Percentiles rank a stretch among this genome's conserved stretches.
phyloP scores from a whole-genome alignment of 2,797 vertebrate species.

The Rhinichthys osculus region DNA sequence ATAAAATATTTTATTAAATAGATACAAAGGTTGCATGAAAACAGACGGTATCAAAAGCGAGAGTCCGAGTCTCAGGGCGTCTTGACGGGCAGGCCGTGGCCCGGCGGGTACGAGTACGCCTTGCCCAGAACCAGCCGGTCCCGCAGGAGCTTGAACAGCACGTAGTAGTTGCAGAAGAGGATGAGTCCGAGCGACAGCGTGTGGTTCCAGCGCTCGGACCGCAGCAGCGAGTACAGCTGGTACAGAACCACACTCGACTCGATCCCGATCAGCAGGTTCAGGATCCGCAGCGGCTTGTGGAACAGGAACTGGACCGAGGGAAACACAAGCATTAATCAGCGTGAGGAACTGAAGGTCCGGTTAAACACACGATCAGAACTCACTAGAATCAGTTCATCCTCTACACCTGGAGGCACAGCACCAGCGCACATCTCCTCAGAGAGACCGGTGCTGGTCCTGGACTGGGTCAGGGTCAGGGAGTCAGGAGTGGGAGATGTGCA shows the following conservation, averaged over 20 bases:
- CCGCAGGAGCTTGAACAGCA: slow-evolving; percentile 97
- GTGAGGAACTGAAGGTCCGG: too few species aligned
- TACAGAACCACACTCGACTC: slow-evolving; percentile 96
- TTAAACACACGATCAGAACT: too few species aligned
- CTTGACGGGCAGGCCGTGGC: slow-evolving; percentile 84
- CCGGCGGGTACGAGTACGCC: slow-evolving; percentile 91
- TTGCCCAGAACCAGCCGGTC: slow-evolving; percentile 97
- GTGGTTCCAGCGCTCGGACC: slow-evolving; percentile 99
- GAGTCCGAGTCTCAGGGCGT: slow-evolving; percentile 82
- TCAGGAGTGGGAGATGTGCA: too few species aligned
- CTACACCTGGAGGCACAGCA: too few species aligned
- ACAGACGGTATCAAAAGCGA: slow-evolving; percentile 98
- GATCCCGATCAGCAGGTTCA: slow-evolving; percentile 96
- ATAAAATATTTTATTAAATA: slow-evolving; percentile 99
- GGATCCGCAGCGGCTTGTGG: slow-evolving; percentile 97
- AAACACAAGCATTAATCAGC: background rate
- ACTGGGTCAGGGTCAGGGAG: too few species aligned
- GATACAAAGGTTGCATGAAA: slow-evolving; percentile 99
- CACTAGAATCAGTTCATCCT: too few species aligned
- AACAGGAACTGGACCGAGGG: slow-evolving; percentile 87
- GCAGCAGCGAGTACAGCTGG: slow-evolving; percentile 97
- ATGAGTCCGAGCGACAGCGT: slow-evolving; percentile 97
- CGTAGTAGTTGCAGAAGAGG: slow-evolving; percentile 99
- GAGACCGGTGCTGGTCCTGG: too few species aligned
- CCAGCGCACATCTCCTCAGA: too few species aligned